A percentile compares a stretch with the other conserved stretches of the same genome.
Evolutionary conservation across 2,113 vertebrate species (phyloP).

Genomic region (Colius striatus): DNA sequence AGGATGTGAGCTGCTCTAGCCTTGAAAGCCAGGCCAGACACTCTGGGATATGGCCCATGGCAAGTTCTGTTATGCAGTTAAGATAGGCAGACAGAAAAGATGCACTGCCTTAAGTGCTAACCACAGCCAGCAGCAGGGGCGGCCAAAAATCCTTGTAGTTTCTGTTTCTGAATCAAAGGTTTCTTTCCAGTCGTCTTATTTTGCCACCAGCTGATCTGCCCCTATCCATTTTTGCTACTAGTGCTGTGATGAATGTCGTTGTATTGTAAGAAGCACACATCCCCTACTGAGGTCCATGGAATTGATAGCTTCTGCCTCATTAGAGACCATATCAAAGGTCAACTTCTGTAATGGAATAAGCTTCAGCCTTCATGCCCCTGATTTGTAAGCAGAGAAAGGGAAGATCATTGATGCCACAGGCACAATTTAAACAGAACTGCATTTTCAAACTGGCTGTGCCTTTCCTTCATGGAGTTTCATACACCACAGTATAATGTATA

Average conservation of each 20-base stretch:
- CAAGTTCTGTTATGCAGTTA: neutral
- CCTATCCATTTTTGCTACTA: neutral
- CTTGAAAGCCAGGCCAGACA: neutral
- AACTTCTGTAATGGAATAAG: neutral
- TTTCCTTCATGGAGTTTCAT: neutral
- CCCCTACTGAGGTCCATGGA: neutral
- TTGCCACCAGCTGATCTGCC: constrained; percentile 23
- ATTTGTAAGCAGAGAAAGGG: neutral
- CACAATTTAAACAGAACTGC: neutral
- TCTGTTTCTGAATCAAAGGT: constrained; percentile 13
- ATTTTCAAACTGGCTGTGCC: neutral
- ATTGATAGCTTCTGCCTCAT: constrained; percentile 16
- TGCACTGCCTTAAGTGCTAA: neutral
- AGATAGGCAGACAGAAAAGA: neutral
- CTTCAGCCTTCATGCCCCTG: neutral
- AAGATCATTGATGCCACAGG: neutral
- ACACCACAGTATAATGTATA: neutral
- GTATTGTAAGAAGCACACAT: neutral
- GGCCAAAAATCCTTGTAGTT: neutral
- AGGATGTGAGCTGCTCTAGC: neutral
- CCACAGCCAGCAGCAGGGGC: constrained; percentile 16
- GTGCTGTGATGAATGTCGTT: neutral
- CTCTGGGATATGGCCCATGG: neutral
- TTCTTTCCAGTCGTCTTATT: neutral
- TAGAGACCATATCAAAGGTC: neutral